A percentile compares a stretch with the other conserved stretches of the same genome.
phyloP scores from a whole-genome alignment of 2,797 vertebrate species.

The Spinus olivaceus region DNA sequence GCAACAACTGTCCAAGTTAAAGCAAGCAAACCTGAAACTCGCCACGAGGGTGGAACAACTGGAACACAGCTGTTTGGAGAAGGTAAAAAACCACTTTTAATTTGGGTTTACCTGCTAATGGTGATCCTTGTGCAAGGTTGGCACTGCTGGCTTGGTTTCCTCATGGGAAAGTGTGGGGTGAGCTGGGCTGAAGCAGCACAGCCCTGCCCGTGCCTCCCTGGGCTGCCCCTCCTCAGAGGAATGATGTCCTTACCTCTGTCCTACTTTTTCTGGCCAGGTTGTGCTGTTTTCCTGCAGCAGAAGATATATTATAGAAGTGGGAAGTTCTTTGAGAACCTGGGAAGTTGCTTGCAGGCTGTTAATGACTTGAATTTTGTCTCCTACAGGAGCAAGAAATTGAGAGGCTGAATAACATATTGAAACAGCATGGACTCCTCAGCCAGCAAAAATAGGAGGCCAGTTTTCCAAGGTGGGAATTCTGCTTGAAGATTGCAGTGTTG shows the following conservation, averaged over 20 bases:
- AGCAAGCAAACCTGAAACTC: constrained; percentile 84
- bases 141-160: background rate
- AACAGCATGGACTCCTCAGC: constrained; percentile 73
- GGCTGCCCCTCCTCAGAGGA: background rate
- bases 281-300: background rate
- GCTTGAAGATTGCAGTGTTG: background rate
- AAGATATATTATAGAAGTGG: background rate
- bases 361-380: background rate
- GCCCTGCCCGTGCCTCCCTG: background rate
- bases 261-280: background rate
- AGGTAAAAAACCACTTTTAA: constrained; percentile 62
- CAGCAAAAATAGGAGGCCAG: constrained; percentile 19
- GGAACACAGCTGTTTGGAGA: constrained; percentile 77
- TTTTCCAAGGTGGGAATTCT: background rate
- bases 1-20: constrained; percentile 84
- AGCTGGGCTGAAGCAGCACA: background rate
- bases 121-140: background rate
- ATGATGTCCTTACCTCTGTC: background rate
- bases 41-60: constrained; percentile 83
- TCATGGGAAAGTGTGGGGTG: background rate
- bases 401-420: constrained; percentile 81
- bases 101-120: background rate
- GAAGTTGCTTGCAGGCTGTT: background rate
- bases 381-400: constrained; percentile 86
- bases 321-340: background rate